Conservation (phyloP, 2,888 invertebrate genomes). For the Aphidoletes aphidimyza region DNA sequence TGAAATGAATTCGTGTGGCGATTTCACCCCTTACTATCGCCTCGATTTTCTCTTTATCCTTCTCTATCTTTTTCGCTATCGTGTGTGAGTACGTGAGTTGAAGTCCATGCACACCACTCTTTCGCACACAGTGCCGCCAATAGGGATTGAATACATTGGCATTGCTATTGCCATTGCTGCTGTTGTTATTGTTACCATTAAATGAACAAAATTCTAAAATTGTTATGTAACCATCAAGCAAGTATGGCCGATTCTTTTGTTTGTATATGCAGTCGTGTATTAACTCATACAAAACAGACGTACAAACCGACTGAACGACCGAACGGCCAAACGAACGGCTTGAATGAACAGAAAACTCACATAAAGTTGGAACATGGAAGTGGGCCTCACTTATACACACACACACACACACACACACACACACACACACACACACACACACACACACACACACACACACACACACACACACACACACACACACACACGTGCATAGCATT, state of each 20-base stretch:
- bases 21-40: conserved; percentile 50
- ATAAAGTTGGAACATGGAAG: neutral
- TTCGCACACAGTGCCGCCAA: neutral
- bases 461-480: neutral
- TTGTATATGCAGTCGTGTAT: conserved; percentile 29
- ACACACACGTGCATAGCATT: neutral
- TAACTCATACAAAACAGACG: neutral
- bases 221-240: neutral
- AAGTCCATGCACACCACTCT: neutral
- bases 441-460: neutral
- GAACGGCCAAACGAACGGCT: neutral
- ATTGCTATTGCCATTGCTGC: neutral
- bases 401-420: neutral
- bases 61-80: too few relatives aligned
- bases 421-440: neutral
- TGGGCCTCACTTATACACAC: neutral
- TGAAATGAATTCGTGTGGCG: neutral
- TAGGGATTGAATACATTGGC: neutral
- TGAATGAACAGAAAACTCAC: neutral
- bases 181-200: neutral
- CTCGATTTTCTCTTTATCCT: too few relatives aligned
- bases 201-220: conserved; percentile 41
- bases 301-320: neutral
- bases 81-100: neutral
- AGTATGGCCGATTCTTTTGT: conserved; percentile 28